phyloP scores from a whole-genome alignment of 2,113 vertebrate genomes.

The Papio anubis region DNA sequence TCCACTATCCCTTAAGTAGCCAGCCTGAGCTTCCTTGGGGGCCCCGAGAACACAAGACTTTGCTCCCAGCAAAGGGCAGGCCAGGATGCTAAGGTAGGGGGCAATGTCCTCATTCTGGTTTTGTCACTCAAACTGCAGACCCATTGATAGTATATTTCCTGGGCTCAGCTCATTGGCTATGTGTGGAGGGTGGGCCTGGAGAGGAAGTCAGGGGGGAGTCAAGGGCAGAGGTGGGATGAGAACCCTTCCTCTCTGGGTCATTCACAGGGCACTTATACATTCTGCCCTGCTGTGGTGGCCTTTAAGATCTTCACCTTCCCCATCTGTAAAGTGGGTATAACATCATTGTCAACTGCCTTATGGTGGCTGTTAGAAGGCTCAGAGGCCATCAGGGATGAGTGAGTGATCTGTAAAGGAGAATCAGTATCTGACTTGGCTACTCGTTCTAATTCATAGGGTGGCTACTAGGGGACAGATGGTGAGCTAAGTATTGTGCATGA shows the following conservation, averaged over 20 bases:
- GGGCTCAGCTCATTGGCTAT: background rate
- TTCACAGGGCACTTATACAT: background rate
- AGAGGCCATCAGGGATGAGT: background rate
- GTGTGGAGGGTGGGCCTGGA: background rate
- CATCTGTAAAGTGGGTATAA: background rate
- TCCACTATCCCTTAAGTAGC: background rate
- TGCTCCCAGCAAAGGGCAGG: background rate
- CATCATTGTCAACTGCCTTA: background rate
- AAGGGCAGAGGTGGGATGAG: background rate
- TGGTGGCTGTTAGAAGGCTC: background rate
- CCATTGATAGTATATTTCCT: background rate
- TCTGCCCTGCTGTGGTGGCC: background rate
- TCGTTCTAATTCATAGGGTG: background rate
- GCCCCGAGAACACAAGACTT: background rate
- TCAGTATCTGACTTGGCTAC: background rate
- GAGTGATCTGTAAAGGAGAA: background rate
- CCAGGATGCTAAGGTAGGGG: background rate
- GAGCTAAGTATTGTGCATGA: background rate
- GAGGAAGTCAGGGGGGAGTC: background rate
- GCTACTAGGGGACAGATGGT: background rate
- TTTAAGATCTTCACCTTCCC: background rate
- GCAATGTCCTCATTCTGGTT: background rate
- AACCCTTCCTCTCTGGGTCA: background rate
- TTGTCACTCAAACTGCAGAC: conserved; percentile 5
- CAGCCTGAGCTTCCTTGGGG: background rate